These are phyloP conservation scores for Artemisiospiza belli DNA, from an alignment of 2,113 vertebrate genomes.

Conservation along the genomic window DNA sequence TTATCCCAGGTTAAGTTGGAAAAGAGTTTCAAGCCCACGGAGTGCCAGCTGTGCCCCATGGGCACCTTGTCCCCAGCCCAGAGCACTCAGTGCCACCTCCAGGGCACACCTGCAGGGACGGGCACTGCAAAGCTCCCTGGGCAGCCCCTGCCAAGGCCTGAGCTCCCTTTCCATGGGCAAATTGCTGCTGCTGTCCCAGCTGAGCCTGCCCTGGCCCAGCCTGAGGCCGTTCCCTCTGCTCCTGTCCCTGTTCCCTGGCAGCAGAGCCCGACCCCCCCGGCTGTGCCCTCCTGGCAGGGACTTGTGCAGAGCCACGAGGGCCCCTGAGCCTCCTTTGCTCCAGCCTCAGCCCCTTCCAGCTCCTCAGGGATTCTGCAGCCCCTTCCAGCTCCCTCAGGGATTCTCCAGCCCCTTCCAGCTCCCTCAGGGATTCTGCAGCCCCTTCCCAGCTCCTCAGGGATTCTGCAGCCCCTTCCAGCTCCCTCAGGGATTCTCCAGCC, in stretches of 20 bases:
- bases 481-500: neutral
- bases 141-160: too few species aligned
- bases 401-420: too few species aligned
- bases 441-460: neutral
- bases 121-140: neutral
- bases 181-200: too few species aligned
- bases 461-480: neutral
- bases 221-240: too few species aligned
- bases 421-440: too few species aligned
- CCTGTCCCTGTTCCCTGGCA: neutral
- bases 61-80: neutral
- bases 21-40: fast-evolving
- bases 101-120: neutral
- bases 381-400: neutral
- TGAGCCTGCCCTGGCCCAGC: too few species aligned
- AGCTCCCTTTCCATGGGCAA: too few species aligned
- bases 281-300: too few species aligned
- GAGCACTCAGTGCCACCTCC: neutral
- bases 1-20: too few species aligned
- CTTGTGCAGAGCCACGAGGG: too few species aligned
- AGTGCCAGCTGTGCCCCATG: neutral
- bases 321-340: too few species aligned
- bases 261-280: too few species aligned
- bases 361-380: neutral
- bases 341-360: neutral